A percentile compares a stretch with the other conserved stretches of the same genome.
Evolutionary conservation across 2,113 vertebrate species (phyloP).

Genomic region (Fulica atra): DNA sequence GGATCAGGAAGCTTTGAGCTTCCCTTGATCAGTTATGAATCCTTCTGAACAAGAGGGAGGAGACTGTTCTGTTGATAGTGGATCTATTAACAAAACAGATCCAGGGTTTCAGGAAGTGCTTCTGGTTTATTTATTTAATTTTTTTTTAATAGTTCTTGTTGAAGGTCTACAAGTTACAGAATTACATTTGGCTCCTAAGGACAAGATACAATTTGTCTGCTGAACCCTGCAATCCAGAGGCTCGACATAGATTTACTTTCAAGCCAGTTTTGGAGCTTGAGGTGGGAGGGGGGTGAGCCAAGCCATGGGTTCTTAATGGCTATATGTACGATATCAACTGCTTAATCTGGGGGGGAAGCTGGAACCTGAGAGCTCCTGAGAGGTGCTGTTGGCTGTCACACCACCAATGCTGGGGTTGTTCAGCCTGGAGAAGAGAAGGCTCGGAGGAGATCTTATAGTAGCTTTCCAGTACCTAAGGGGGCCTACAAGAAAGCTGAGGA

Average conservation of each 20-base stretch:
- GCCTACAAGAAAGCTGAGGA: too few relatives aligned
- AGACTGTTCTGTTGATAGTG: not conserved
- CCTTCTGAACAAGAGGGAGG: not conserved
- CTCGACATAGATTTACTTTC: not conserved
- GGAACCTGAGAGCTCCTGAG: not conserved
- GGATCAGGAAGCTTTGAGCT: not conserved
- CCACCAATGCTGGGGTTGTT: too few relatives aligned
- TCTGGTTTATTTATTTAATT: not conserved
- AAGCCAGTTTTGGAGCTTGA: not conserved
- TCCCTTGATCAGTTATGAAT: not conserved
- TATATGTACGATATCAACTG: accelerated
- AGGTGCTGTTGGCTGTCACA: accelerated
- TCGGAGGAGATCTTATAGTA: too few relatives aligned
- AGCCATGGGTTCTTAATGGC: not conserved
- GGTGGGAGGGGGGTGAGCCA: not conserved
- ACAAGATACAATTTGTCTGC: not conserved
- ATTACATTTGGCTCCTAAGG: not conserved
- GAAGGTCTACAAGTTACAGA: not conserved
- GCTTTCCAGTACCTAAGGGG: too few relatives aligned
- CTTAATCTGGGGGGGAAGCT: not conserved
- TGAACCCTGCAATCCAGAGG: not conserved
- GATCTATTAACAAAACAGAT: too few relatives aligned
- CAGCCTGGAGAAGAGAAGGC: too few relatives aligned
- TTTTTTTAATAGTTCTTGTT: not conserved
- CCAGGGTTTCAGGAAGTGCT: not conserved